Evolutionary conservation across 2,888 invertebrate species (phyloP).

Genomic region (Augochlorella aurata): DNA sequence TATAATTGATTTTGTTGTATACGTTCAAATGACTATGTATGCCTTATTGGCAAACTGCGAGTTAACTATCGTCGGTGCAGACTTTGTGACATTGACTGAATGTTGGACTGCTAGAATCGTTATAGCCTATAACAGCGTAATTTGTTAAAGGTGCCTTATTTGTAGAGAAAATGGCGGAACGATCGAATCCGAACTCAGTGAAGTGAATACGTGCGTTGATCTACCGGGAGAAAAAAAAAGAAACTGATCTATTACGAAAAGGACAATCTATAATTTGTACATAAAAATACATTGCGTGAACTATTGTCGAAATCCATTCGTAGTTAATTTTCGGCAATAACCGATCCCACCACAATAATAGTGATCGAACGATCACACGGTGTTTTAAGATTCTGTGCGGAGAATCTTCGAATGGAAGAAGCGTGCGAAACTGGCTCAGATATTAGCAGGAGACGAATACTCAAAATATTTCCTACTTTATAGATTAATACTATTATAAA

Average conservation of each 20-base stretch:
- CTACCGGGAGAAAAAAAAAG: conserved; percentile 55
- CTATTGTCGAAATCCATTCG: conserved; percentile 63
- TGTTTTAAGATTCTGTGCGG: conserved; percentile 51
- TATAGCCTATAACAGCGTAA: conserved; percentile 78
- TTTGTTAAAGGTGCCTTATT: conserved; percentile 82
- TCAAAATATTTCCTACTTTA: conserved; percentile 81
- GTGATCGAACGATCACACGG: conserved; percentile 43
- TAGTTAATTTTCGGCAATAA: conserved; percentile 74
- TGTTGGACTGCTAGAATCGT: conserved; percentile 72
- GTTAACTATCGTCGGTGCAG: conserved; percentile 73
- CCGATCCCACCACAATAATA: conserved; percentile 66
- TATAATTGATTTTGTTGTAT: conserved; percentile 66
- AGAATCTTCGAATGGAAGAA: conserved; percentile 54
- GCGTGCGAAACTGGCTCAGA: conserved; percentile 62
- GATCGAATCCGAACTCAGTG: conserved; percentile 72
- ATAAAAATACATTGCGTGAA: conserved; percentile 72
- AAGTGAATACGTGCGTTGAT: conserved; percentile 73
- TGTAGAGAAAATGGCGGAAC: conserved; percentile 70
- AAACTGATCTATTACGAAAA: conserved; percentile 69
- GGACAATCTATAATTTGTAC: conserved; percentile 78
- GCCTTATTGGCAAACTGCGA: conserved; percentile 73
- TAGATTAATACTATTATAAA: conserved; percentile 76
- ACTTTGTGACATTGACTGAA: conserved; percentile 70
- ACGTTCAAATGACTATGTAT: conserved; percentile 68
- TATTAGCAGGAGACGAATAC: conserved; percentile 76